A percentile compares a stretch with the other conserved stretches of the same genome.
Conservation (phyloP, 2,113 vertebrate genomes). For the Triplophysa tibetana region DNA sequence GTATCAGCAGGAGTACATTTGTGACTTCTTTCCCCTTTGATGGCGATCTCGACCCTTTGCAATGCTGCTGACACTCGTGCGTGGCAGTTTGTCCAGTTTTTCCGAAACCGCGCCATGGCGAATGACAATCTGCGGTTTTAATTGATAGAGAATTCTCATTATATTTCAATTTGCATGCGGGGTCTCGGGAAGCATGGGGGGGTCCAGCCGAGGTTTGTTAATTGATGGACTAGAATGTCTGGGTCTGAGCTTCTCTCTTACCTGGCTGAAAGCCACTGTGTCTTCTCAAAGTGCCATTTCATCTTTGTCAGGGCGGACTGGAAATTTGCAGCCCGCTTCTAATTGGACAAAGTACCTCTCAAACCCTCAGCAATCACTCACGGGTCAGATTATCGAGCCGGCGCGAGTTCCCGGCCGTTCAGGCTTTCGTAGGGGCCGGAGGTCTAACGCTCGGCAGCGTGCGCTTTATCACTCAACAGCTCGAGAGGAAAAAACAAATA, state of each 20-base stretch:
- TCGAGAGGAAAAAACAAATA: slow-evolving; percentile 7
- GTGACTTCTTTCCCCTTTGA: slow-evolving; percentile 27
- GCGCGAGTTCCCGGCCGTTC: slow-evolving; percentile 52
- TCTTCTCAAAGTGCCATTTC: slow-evolving; percentile 89
- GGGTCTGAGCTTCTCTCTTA: slow-evolving; percentile 75
- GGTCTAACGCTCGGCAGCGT: slow-evolving; percentile 30
- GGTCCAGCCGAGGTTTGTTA: slow-evolving; percentile 89
- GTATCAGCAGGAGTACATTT: slow-evolving; percentile 45
- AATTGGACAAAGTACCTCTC: slow-evolving; percentile 95
- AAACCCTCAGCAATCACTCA: slow-evolving; percentile 79
- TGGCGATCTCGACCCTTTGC: slow-evolving; percentile 36
- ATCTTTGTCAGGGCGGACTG: slow-evolving; percentile 90
- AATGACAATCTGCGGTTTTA: slow-evolving; percentile 76
- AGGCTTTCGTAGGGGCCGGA: slow-evolving; percentile 43
- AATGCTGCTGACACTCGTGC: background rate
- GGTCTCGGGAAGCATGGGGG: slow-evolving; percentile 10
- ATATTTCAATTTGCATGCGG: slow-evolving; percentile 82
- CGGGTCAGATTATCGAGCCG: slow-evolving; percentile 72
- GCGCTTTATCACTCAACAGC: slow-evolving; percentile 30
- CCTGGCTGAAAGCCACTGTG: slow-evolving; percentile 78
- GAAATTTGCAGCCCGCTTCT: slow-evolving; percentile 87
- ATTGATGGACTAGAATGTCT: slow-evolving; percentile 82
- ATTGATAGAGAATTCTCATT: slow-evolving; percentile 73
- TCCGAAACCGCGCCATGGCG: slow-evolving; percentile 34
- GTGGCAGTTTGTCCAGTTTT: slow-evolving; percentile 45